These are phyloP conservation scores for Drosophila helvetica DNA, from an alignment of 2,888 invertebrate species.

Conservation along the genomic window DNA sequence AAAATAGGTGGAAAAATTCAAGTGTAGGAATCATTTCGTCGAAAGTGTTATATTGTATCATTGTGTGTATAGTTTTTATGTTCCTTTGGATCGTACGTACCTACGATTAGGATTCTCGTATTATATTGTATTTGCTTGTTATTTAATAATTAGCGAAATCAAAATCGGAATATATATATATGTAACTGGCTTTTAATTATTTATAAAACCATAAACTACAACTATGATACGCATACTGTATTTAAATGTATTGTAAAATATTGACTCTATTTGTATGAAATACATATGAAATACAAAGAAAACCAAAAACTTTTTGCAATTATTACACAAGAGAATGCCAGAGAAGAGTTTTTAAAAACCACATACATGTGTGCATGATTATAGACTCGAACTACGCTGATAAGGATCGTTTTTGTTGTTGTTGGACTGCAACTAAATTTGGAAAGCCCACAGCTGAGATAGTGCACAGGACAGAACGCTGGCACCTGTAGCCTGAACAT, in stretches of 20 bases:
- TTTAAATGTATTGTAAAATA: constrained; percentile 75
- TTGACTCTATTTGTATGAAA: constrained; percentile 80
- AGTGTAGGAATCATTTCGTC: constrained; percentile 52
- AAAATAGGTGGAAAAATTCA: constrained; percentile 19
- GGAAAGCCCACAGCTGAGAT: too few relatives aligned
- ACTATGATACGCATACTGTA: constrained; percentile 62
- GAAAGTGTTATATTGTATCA: constrained; percentile 46
- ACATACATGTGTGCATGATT: too few relatives aligned
- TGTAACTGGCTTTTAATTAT: constrained; percentile 73
- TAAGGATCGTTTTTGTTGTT: too few relatives aligned
- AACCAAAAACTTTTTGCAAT: constrained; percentile 1
- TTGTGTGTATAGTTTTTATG: constrained; percentile 77
- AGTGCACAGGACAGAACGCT: background rate
- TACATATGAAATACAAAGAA: constrained; percentile 67
- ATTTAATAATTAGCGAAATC: constrained; percentile 58
- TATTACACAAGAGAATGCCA: too few relatives aligned
- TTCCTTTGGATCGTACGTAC: constrained; percentile 44
- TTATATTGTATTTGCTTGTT: constrained; percentile 71
- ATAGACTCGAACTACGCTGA: too few relatives aligned
- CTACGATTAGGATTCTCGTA: constrained; percentile 53
- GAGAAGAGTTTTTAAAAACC: too few relatives aligned
- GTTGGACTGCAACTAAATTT: too few relatives aligned
- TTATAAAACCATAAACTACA: constrained; percentile 53
- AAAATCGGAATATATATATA: constrained; percentile 43
- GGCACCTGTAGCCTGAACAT: too few relatives aligned